A percentile compares a stretch with the other conserved stretches of the same genome.
These are phyloP conservation scores for Balanococcus diminutus DNA, from an alignment of 2,888 invertebrate genomes.

Conservation along the genomic window DNA sequence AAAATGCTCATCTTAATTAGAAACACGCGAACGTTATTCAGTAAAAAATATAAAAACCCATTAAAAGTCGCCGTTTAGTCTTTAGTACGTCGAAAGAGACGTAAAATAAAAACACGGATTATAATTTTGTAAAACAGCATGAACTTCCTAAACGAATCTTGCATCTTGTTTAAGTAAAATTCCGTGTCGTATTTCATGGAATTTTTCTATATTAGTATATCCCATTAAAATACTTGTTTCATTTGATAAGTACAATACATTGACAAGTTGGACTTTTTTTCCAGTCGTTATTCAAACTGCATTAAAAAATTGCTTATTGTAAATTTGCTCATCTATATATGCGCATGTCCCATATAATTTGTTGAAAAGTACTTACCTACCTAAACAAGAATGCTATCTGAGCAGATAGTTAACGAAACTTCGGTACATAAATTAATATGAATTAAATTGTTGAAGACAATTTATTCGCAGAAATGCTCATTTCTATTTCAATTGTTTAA, in stretches of 20 bases:
- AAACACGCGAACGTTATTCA: neutral
- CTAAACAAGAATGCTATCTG: too few relatives aligned
- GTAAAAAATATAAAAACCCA: neutral
- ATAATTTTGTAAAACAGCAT: conserved; percentile 32
- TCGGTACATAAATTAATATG: too few relatives aligned
- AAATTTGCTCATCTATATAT: too few relatives aligned
- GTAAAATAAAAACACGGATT: conserved; percentile 23
- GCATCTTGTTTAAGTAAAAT: conserved; percentile 37
- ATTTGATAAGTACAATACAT: neutral
- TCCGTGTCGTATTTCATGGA: conserved; percentile 13
- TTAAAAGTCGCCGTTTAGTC: conserved; percentile 30
- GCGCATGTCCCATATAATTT: too few relatives aligned
- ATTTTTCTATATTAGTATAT: conserved; percentile 25
- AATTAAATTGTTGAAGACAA: too few relatives aligned
- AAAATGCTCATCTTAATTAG: neutral
- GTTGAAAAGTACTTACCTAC: too few relatives aligned
- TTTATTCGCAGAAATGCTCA: too few relatives aligned
- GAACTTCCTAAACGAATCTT: conserved; percentile 29
- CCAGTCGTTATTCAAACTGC: neutral
- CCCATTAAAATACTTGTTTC: conserved; percentile 30
- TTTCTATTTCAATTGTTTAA: too few relatives aligned
- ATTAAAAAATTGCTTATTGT: neutral
- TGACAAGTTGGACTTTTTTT: neutral
- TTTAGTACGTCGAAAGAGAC: neutral
- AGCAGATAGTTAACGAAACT: too few relatives aligned